Evolutionary conservation across 2,797 vertebrate species (phyloP), one percentile per base, ranked within the genome.

Genomic region (Liasis olivaceus): DNA sequence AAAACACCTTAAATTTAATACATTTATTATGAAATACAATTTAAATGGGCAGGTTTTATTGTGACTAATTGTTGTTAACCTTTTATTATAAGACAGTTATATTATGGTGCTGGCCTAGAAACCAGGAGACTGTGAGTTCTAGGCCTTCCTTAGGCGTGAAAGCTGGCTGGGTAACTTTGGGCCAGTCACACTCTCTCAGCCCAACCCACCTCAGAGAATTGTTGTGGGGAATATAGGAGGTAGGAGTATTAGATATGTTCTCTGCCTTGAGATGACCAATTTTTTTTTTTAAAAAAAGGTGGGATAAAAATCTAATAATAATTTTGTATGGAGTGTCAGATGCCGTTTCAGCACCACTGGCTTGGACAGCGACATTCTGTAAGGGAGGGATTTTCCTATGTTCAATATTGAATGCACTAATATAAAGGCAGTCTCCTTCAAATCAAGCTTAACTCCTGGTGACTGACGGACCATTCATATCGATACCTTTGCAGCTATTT

Each of bases 301-400:
- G 69, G 31, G 15, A 47, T 20, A 47, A 81, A 81, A 81, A 81
- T 81, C 8, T 81, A 81, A 89, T 81, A 81, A 89, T 84, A 81
- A 59, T 54, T 64, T n/a, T 31, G 1, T 0, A 20, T 58, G 36
- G 13, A 77, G 24, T 2, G 13, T n/a, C 0, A 0, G 0, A 1
- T 0, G 66, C 1, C 1, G 0, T 56, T 98, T 99, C 99, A 99
- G 99, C 98, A 99, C 99, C 96, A 14, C 17, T 28, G 36, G 51
- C 77, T 11, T 89, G 98, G 98, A 99, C 98, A 99, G 99, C 98
- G 95, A 90, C 97, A 36, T 26, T 28, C 66, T 58, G 15, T 42
- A 22, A 24, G 1, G 3, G 72, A 77, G 72, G 8, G 17, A 1
- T 69, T n/a, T 17, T 15, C n/a, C 66, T 69, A 69, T 69, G 28